These are phyloP conservation scores for Rhimphoctona megacephalus DNA, from an alignment of 2,888 invertebrate species.

Conservation along the genomic window DNA sequence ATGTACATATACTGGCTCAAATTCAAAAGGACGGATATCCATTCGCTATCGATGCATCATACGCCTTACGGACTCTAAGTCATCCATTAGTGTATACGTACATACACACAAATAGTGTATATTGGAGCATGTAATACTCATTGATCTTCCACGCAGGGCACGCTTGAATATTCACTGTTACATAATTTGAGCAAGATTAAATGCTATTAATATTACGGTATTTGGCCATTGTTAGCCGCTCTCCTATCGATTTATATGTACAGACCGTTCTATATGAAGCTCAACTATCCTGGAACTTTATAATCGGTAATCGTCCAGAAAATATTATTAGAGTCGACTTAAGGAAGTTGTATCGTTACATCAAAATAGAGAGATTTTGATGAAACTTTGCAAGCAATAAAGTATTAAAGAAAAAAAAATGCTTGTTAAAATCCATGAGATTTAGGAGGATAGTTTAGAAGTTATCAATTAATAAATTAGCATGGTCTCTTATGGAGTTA, in stretches of 20 bases:
- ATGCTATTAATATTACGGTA: slow-evolving; percentile 57
- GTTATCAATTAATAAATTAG: no score
- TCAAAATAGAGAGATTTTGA: no score
- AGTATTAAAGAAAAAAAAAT: no score
- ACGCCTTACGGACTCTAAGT: neutral
- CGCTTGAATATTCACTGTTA: slow-evolving; percentile 5
- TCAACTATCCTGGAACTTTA: neutral
- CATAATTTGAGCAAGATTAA: slow-evolving; percentile 46
- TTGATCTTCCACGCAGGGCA: slow-evolving; percentile 30
- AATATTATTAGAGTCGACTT: neutral
- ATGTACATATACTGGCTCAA: neutral
- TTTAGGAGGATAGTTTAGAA: no score
- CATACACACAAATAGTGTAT: neutral
- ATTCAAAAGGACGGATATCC: slow-evolving; percentile 2
- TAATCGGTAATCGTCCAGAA: neutral
- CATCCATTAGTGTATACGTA: neutral
- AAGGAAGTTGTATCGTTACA: no score
- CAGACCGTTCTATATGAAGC: neutral
- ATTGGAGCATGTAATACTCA: slow-evolving; percentile 27
- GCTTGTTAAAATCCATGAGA: no score
- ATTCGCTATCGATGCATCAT: neutral
- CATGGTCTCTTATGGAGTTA: no score
- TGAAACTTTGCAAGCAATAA: no score
- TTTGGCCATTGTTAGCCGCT: slow-evolving; percentile 26
- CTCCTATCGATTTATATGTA: neutral